Evolutionary conservation across 2,797 vertebrate species (phyloP).

Genomic region (Hafferia zeledoni): DNA sequence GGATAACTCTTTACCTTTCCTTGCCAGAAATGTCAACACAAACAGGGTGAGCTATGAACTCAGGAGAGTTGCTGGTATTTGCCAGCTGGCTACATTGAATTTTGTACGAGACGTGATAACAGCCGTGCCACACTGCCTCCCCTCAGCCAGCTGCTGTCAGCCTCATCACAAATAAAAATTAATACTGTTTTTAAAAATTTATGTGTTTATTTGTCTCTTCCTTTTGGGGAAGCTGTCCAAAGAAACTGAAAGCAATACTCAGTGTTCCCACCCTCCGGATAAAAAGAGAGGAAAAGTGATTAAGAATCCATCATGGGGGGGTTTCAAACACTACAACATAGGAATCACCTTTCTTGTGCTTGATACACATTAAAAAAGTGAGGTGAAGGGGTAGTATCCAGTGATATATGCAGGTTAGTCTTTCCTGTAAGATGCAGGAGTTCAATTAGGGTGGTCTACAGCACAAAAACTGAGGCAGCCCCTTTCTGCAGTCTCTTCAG

Average conservation of each 20-base stretch:
- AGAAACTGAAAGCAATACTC: background rate
- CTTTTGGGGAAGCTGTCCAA: background rate
- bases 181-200: background rate
- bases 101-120: background rate
- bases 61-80: constrained; percentile 4
- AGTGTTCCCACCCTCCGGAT: background rate
- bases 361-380: background rate
- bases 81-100: constrained; percentile 45
- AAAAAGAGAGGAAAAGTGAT: background rate
- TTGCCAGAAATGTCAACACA: constrained; percentile 49
- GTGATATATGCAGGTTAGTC: background rate
- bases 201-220: background rate
- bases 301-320: background rate
- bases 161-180: background rate
- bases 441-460: background rate
- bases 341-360: background rate
- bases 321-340: background rate
- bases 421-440: background rate
- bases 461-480: background rate
- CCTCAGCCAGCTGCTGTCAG: background rate
- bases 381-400: background rate
- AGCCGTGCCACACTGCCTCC: background rate
- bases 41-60: constrained; percentile 36
- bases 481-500: background rate
- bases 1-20: constrained; percentile 46